Evolutionary conservation across 1,140 invertebrate genomes (phyloP).

Genomic region (Bombus pascuorum): DNA sequence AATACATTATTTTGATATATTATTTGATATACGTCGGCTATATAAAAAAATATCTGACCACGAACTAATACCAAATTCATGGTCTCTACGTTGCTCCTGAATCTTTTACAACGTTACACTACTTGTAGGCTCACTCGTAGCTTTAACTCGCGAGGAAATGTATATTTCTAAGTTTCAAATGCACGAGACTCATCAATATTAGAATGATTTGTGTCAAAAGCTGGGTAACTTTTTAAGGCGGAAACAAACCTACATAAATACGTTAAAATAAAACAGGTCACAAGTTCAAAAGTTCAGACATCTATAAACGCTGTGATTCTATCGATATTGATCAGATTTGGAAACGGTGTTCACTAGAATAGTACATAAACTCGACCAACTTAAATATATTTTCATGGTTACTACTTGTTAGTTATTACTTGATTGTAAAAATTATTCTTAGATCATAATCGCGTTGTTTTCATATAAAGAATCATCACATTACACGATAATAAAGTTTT

Average conservation of each 20-base stretch:
- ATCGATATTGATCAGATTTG: conserved; percentile 31
- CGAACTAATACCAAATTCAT: not conserved
- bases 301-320: conserved; percentile 27
- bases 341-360: conserved; percentile 12
- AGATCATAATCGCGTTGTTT: no score
- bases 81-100: not conserved
- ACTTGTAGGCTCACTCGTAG: not conserved
- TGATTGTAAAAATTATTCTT: no score
- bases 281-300: conserved; percentile 73
- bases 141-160: not conserved
- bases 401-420: not conserved
- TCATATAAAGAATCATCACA: no score
- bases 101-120: not conserved
- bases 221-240: conserved; percentile 22
- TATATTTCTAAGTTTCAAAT: conserved; percentile 18
- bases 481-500: not conserved
- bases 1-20: not conserved
- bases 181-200: conserved; percentile 14
- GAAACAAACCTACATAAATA: not conserved
- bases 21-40: not conserved
- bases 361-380: not conserved
- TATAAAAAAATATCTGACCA: not conserved
- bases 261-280: conserved; percentile 56
- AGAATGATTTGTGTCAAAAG: conserved; percentile 48
- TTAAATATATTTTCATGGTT: conserved; percentile 10